These are phyloP conservation scores for Microplitis mediator DNA, from an alignment of 1,140 invertebrate species.

Conservation along the genomic window DNA sequence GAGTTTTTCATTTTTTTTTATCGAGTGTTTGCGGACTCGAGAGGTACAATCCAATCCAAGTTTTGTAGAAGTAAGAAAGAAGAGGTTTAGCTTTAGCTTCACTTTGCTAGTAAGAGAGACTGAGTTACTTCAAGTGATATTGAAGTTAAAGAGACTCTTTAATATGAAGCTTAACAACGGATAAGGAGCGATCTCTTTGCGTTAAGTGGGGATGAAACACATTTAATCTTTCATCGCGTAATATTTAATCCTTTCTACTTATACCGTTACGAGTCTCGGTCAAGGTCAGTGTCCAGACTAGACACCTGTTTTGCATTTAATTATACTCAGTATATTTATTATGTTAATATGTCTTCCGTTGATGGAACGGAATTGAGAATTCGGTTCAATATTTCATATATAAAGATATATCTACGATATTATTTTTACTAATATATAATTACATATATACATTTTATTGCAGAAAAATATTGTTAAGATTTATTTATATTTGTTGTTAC, in stretches of 20 bases:
- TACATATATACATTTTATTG: too few species aligned
- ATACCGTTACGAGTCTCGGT: conserved; percentile 51
- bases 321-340: background rate
- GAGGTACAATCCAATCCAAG: background rate
- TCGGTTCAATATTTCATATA: background rate
- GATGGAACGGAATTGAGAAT: background rate
- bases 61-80: too few species aligned
- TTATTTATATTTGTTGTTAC: too few species aligned
- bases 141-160: too few species aligned
- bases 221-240: conserved; percentile 38
- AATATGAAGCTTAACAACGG: background rate
- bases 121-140: too few species aligned
- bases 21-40: background rate
- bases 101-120: too few species aligned
- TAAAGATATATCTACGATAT: background rate
- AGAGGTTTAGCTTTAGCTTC: too few species aligned
- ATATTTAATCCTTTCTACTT: conserved; percentile 28
- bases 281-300: conserved; percentile 40
- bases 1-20: background rate
- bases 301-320: conserved; percentile 1
- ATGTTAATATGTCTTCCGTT: background rate
- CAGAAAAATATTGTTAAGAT: too few species aligned
- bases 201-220: background rate
- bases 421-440: background rate
- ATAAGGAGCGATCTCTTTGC: background rate